Evolutionary conservation across 2,113 vertebrate species (phyloP), one percentile per base, ranked within the genome.

Genomic region (Nycticorax nycticorax): DNA sequence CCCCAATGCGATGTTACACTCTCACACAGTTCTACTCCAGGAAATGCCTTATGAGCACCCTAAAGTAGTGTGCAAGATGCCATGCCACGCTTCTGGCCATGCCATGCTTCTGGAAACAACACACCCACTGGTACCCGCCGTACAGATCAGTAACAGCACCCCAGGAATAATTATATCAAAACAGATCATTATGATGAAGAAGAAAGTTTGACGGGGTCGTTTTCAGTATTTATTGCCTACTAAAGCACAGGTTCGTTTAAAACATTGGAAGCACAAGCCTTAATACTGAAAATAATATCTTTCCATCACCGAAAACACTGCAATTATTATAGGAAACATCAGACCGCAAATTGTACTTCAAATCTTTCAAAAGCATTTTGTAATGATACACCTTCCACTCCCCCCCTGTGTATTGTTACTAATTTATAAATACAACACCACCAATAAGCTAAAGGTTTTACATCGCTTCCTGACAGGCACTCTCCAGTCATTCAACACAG

Each of bases 171-270:
- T 45, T 41, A 53, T 3, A 93, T 35, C 78, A 52, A 30, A 62
- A 57, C 33, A 43, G 10, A 59, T 67, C 37, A 41, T 76, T 84
- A 85, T 66, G 28, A 64, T 41, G 55, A 87, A 89, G 73, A 57
- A 88, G 52, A 62, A 91, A 57, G 76, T 87, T 59, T 91, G 79
- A 95, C 37, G 57, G 57, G 57, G 59, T 68, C 1, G 0, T 85
- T 95, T 91, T 62, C 85, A 78, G 67, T 88, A 84, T 96, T 93
- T 96, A 81, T 81, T 43, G 48, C 78, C 39, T 20, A 28, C 56
- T 72, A 78, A 94, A 88, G 60, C 56, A 73, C 75, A 67, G 41
- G 64, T 66, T 96, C 63, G 71, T 91, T 96, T 69, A 78, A 78
- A 96, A 81, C 37, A 71, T 2, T 39, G 74, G 63, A 87, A 91